phyloP scores from a whole-genome alignment of 2,113 vertebrate genomes.

The Crotalus viridis region DNA sequence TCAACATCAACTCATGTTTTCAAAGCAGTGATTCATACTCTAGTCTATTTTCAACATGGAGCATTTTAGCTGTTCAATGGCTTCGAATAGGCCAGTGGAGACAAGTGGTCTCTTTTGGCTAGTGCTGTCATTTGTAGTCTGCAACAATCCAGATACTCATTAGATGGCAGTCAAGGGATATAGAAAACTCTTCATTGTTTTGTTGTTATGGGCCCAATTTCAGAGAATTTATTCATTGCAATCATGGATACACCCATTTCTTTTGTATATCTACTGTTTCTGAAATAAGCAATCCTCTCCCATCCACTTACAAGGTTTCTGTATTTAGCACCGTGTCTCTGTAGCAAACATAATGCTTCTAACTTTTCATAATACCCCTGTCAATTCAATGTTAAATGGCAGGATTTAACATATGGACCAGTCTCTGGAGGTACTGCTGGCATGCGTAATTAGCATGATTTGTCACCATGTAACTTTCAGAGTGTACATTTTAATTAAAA shows the following conservation, averaged over 20 bases:
- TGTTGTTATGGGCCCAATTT: not conserved
- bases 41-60: not conserved
- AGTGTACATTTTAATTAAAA: slow-evolving; percentile 64
- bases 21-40: not conserved
- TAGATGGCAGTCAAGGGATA: not conserved
- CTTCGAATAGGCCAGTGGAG: too few species aligned
- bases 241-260: too few species aligned
- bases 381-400: slow-evolving; percentile 46
- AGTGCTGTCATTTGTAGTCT: not conserved
- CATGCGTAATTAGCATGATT: slow-evolving; percentile 61
- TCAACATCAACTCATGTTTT: not conserved
- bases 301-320: not conserved
- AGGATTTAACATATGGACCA: slow-evolving; percentile 56
- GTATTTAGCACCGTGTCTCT: slow-evolving; percentile 6
- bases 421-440: slow-evolving; percentile 53
- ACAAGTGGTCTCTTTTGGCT: not conserved
- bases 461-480: slow-evolving; percentile 59
- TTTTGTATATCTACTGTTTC: not conserved
- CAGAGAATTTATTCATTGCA: not conserved
- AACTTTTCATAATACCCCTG: slow-evolving; percentile 37
- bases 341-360: slow-evolving; percentile 23
- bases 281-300: slow-evolving; percentile 2
- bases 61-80: not conserved
- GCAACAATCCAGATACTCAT: not conserved
- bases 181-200: not conserved